Evolutionary conservation across 2,113 vertebrate species (phyloP).

Genomic region (Pteropus alecto): DNA sequence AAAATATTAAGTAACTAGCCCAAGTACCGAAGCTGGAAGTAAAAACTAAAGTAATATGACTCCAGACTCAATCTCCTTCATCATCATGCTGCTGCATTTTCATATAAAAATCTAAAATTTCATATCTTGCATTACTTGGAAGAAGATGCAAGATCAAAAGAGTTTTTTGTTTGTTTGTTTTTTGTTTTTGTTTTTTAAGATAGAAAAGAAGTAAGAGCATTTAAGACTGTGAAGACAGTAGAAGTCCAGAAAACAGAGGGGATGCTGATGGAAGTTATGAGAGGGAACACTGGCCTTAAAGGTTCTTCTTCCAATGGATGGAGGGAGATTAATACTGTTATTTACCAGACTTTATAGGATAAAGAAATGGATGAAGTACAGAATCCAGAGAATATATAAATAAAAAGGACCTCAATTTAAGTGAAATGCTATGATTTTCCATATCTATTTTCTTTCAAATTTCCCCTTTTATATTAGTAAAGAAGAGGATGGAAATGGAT

Average conservation of each 20-base stretch:
- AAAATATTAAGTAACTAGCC: not conserved
- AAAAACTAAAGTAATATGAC: not conserved
- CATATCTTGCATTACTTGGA: not conserved
- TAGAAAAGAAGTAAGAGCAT: not conserved
- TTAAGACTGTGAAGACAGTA: not conserved
- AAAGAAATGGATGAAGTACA: not conserved
- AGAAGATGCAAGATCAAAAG: not conserved
- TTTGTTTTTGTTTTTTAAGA: not conserved
- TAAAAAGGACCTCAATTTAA: not conserved
- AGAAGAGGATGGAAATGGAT: not conserved
- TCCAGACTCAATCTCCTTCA: not conserved
- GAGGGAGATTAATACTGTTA: not conserved
- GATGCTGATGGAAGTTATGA: not conserved
- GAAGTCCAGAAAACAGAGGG: not conserved
- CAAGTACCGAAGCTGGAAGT: not conserved
- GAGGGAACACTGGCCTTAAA: not conserved
- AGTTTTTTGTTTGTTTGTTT: not conserved
- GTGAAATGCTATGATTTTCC: not conserved
- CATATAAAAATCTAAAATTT: not conserved
- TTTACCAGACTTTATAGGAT: not conserved
- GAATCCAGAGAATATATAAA: not conserved
- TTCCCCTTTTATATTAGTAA: not conserved
- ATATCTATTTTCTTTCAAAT: not conserved
- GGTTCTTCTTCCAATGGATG: not conserved
- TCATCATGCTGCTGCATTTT: not conserved